Evolutionary conservation across 1,140 invertebrate genomes (phyloP), one percentile per base, ranked within the genome.

Genomic region (Batillaria attramentaria): DNA sequence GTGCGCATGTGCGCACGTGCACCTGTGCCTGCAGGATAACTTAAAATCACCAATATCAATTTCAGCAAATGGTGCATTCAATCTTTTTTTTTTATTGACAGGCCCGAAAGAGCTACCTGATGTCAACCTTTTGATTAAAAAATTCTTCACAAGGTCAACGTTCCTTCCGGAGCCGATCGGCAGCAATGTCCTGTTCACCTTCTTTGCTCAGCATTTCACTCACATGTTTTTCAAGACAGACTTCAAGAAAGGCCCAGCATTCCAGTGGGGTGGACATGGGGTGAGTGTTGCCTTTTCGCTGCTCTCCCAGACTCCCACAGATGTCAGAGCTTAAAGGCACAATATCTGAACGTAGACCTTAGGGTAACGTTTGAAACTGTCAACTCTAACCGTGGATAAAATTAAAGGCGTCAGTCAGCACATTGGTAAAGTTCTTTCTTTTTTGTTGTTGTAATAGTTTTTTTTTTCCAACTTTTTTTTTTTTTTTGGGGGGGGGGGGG

Each of bases 161-260:
- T 91, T 92, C 77, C 87, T 87, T 31, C 90, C 91, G 10, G 91
- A 91, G 5, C 89, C 90, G 1, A 87, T 88, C 69, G 88, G 89
- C 43, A 88, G 89, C 31, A 92, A 89, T 86, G 81, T 91, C 2
- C 72, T 92, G 39, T 91, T 92, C 81, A 85, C 90, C 20, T 91
- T 88, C 83, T 92, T 90, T 81, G 91, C 91, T 13, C 91, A 92
- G 79, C 91, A 92, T 83, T 92, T 92, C 79, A 91, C 90, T 2
- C 91, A 92, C 84, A 90, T 91, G 84, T 92, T 92, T 83, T 92
- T 92, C 85, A 88, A 91, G 72, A 92, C 91, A 3, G 89, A 92
- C 77, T 83, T 87, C 62, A 86, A 84, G 31, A 87, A 83, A 79
- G 90, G 90, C 10, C 87, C 90, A 3, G 89, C 85, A 0, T 88